Conservation (phyloP, 2,888 invertebrate species). For the Drepana falcataria region DNA sequence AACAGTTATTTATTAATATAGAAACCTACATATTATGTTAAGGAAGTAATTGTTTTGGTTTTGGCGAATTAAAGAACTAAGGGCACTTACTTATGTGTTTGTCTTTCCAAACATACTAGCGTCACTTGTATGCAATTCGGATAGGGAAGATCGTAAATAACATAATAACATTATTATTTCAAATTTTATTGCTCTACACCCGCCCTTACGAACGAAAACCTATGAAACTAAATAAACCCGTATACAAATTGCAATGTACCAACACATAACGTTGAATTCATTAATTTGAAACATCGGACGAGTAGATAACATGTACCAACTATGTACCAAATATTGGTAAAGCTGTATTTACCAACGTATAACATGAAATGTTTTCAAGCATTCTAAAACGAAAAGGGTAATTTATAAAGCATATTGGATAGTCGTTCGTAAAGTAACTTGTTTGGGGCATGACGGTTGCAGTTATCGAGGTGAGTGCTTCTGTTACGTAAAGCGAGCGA, state of each 20-base stretch:
- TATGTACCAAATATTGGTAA: too few relatives aligned
- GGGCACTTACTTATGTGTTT: not conserved
- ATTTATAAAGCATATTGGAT: not conserved
- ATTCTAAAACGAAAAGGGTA: too few relatives aligned
- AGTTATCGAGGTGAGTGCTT: conserved; percentile 31
- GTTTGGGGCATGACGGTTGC: not conserved
- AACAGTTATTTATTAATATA: too few relatives aligned
- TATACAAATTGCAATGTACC: too few relatives aligned
- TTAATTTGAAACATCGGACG: too few relatives aligned
- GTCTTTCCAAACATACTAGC: not conserved
- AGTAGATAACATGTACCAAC: too few relatives aligned
- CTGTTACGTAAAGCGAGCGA: conserved; percentile 34
- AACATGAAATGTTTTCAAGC: too few relatives aligned
- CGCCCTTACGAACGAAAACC: not conserved
- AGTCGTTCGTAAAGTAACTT: not conserved
- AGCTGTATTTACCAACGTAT: too few relatives aligned
- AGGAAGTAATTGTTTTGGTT: too few relatives aligned
- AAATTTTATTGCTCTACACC: not conserved
- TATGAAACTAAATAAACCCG: not conserved
- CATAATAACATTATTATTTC: not conserved
- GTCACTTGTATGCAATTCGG: not conserved
- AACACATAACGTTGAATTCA: too few relatives aligned
- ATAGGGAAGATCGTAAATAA: not conserved
- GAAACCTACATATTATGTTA: too few relatives aligned
- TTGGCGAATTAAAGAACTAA: too few relatives aligned